Evolutionary conservation across 2,797 vertebrate genomes (phyloP), one percentile per base, ranked within the genome.

Genomic region (Holocentrus rufus): DNA sequence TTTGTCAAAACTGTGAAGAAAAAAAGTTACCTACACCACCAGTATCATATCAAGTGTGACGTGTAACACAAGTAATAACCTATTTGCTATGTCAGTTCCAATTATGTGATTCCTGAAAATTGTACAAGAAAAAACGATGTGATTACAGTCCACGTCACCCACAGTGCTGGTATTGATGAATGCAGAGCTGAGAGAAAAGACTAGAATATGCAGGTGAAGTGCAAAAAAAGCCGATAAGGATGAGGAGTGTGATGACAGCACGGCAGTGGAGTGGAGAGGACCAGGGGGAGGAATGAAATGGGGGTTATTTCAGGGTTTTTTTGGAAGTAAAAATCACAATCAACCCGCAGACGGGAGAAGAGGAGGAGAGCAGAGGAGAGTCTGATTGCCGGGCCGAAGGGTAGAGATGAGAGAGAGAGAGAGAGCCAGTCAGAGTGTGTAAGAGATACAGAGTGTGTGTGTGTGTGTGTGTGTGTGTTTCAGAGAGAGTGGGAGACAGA

Each of bases 211-310:
- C 84, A 71, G 78, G 65, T 34, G 62, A 47, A 36, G 50, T 74
- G n/a, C 58, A 64, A 15, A 39, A 70, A 47, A 60, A 17, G 62
- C 65, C 52, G 69, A 73, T 42, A 46, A 75, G 62, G 62, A 69
- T 55, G 69, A 75, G 42, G 54, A 75, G 59, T 42, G 52, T 34
- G 54, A 82, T 83, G 77, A 67, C 63, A 61, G 39, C 55, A 23
- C 63, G 56, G 56, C 72, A 66, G 30, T 34, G 72, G 53, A 78
- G 71, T 69, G 69, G 56, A 55, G 55, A 75, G 64, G 70, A 55
- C 61, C 44, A 49, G 55, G 54, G 23, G 57, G 63, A 65, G 20
- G 30, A 15, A 63, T 55, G 63, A 73, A 30, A 27, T 27, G 56
- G 31, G 58, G 52, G 50, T 70, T 52, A n/a, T 50, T 31, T 39